Conservation (phyloP, 2,113 vertebrate genomes). For the Oncorhynchus nerka region DNA sequence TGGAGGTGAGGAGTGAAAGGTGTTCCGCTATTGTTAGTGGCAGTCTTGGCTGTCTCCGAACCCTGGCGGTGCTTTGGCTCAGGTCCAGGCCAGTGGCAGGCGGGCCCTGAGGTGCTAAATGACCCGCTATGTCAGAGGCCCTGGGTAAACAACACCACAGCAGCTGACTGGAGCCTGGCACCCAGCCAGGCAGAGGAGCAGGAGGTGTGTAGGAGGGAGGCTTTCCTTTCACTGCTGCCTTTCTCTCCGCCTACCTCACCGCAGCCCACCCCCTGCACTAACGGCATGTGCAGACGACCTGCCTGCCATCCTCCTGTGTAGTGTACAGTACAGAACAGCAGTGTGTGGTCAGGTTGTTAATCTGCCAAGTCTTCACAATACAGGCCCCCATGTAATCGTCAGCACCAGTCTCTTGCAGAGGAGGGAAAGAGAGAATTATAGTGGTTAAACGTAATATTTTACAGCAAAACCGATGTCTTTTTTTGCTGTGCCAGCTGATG, state of each 20-base stretch:
- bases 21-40: slow-evolving; percentile 49
- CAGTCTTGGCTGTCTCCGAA: slow-evolving; percentile 38
- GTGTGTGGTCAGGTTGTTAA: slow-evolving; percentile 42
- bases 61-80: slow-evolving; percentile 53
- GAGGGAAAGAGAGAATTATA: slow-evolving; percentile 23
- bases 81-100: slow-evolving; percentile 56
- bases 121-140: slow-evolving; percentile 68
- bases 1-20: slow-evolving; percentile 30
- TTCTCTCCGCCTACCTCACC: slow-evolving; percentile 27
- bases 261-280: slow-evolving; percentile 5
- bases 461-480: background rate
- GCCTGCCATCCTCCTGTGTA: slow-evolving; percentile 50
- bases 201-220: slow-evolving; percentile 35
- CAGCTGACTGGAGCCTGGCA: slow-evolving; percentile 58
- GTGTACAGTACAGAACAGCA: slow-evolving; percentile 29
- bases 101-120: slow-evolving; percentile 56
- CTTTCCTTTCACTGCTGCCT: slow-evolving; percentile 44
- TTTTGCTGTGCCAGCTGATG: background rate
- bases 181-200: slow-evolving; percentile 45
- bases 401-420: slow-evolving; percentile 28
- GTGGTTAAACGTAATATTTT: background rate
- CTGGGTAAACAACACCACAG: slow-evolving; percentile 53
- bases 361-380: slow-evolving; percentile 55
- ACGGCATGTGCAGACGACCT: background rate
- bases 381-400: slow-evolving; percentile 35